Conservation (phyloP, 2,113 vertebrate species). For the Typhlomys cinereus region DNA sequence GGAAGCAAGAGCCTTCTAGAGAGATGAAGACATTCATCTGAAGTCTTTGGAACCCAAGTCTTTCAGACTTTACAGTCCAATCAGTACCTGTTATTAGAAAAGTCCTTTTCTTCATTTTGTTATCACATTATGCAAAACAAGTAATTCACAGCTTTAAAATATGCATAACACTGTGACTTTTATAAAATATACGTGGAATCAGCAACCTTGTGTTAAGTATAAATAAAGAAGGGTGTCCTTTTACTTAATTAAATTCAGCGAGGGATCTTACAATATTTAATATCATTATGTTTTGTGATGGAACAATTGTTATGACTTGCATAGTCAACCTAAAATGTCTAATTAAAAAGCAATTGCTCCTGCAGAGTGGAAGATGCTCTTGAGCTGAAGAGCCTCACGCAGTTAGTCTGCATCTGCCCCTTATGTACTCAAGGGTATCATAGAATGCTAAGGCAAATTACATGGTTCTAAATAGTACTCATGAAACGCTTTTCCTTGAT, state of each 20-base stretch:
- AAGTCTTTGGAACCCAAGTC: neutral
- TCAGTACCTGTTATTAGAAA: neutral
- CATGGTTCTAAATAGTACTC: neutral
- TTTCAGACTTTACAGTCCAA: neutral
- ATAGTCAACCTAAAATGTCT: slow-evolving; percentile 46
- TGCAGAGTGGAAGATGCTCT: neutral
- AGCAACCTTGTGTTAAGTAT: neutral
- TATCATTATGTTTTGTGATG: slow-evolving; percentile 39
- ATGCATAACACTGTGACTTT: neutral
- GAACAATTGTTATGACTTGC: slow-evolving; percentile 31
- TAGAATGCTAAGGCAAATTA: neutral
- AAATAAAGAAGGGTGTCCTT: neutral
- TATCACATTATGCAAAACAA: neutral
- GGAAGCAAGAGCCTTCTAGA: neutral
- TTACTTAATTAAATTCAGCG: slow-evolving; percentile 55
- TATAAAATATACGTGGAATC: slow-evolving; percentile 3
- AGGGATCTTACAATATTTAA: slow-evolving; percentile 52
- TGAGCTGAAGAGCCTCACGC: neutral
- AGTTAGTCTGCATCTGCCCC: neutral
- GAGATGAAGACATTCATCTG: neutral
- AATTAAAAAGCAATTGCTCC: slow-evolving; percentile 41
- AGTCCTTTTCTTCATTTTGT: slow-evolving; percentile 5
- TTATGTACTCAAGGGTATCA: neutral
- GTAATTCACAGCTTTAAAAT: slow-evolving; percentile 14
- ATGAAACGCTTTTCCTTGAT: neutral